Evolutionary conservation across 2,113 vertebrate genomes (phyloP), one percentile per base, ranked within the genome.

Genomic region (Chaenogobius annularis): DNA sequence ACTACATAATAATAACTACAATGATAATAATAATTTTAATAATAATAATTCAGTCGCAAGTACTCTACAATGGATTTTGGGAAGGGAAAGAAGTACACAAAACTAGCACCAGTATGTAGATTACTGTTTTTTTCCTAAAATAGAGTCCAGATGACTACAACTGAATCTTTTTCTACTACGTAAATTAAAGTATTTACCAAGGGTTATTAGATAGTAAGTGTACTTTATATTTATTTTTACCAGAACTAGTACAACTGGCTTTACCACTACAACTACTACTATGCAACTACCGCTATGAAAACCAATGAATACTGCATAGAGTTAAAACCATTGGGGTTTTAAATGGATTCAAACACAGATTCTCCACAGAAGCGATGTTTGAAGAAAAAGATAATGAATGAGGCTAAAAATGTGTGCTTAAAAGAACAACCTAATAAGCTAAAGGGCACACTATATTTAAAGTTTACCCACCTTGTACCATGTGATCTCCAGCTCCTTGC

Each of bases 391-490:
- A 26, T 26, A 23, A 26, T 26, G 10, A 56, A 23, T 10, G 3
- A 23, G 20, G 10, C 20, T 22, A 10, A 56, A 55, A 1, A 54
- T 14, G 14, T 59, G 56, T 61, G 12, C 6, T 31, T 61, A 31
- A 22, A 43, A 55, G 1, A 22, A 55, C 9, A 31, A 12, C 9
- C 23, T 31, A 31, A 26, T 35, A 12, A 26, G 20, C 11, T 59
- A 59, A 23, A 11, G 20, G 11, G n/a, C 11, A 31, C 13, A 59
- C 6, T 7, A 8, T 26, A 13, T 12, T 43, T 65, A 2, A 15
- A 47, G 22, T 14, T 12, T 10, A 3, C 94, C 85, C 93, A 98
- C 97, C 97, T 99, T 98, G 90, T 96, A 98, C 97, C 97, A 99
- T 66, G 93, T 92, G 85, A 99, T 97, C 92, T 95, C 95, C 54